Evolutionary conservation across 2,113 vertebrate species (phyloP).

Genomic region (Mesitornis unicolor): DNA sequence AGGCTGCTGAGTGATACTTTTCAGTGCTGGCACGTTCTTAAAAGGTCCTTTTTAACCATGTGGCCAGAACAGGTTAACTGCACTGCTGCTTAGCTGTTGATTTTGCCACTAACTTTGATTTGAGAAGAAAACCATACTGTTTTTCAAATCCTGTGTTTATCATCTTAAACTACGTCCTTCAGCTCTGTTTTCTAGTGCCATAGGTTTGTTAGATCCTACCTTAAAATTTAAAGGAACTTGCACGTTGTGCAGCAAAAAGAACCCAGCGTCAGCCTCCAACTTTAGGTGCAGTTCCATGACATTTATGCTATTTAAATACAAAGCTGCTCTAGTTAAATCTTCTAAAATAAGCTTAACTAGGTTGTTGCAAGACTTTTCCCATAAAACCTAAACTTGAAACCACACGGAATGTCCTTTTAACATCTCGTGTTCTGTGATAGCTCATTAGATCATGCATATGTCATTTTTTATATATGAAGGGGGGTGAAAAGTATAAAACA

Average conservation of each 20-base stretch:
- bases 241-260: not conserved
- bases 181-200: not conserved
- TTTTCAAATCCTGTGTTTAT: not conserved
- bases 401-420: not conserved
- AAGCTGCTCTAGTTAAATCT: slow-evolving; percentile 25
- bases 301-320: slow-evolving; percentile 13
- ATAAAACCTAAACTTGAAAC: not conserved
- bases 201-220: not conserved
- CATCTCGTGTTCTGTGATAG: not conserved
- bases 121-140: not conserved
- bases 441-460: not conserved
- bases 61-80: not conserved
- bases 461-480: not conserved
- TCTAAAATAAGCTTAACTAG: slow-evolving; percentile 13
- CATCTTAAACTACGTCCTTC: not conserved
- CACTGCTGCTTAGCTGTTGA: not conserved
- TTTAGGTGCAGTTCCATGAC: not conserved
- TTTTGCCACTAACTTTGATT: not conserved
- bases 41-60: not conserved
- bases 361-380: not conserved
- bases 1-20: not conserved
- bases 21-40: not conserved
- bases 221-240: not conserved
- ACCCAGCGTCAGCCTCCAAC: not conserved
- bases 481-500: not conserved